A percentile compares a stretch with the other conserved stretches of the same genome.
These are phyloP conservation scores for Anguilla obscura DNA, from an alignment of 2,797 vertebrate species.

Conservation along the genomic window DNA sequence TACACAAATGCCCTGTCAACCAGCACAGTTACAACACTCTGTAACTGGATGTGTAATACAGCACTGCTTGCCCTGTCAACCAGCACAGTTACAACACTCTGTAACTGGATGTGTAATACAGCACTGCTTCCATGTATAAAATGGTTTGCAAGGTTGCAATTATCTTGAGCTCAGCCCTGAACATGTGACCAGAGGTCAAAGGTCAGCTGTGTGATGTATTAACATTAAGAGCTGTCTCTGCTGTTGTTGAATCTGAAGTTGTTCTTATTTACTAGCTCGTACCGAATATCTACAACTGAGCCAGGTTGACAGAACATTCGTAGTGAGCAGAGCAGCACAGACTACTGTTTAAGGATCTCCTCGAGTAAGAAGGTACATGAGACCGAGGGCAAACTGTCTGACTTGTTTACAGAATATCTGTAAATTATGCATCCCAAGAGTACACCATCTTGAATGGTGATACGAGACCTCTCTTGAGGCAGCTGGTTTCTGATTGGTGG, in stretches of 20 bases:
- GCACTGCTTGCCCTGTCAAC: not conserved
- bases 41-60: not conserved
- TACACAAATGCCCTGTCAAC: not conserved
- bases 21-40: not conserved
- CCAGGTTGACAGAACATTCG: not conserved
- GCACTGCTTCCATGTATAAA: not conserved
- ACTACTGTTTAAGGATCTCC: not conserved
- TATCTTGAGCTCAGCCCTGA: not conserved
- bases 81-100: not conserved
- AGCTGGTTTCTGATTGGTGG: not conserved
- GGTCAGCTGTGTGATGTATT: not conserved
- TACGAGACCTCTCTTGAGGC: not conserved
- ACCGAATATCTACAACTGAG: not conserved
- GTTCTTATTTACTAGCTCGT: not conserved
- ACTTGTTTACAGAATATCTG: not conserved
- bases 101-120: not conserved
- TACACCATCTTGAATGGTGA: not conserved
- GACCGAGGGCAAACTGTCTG: not conserved
- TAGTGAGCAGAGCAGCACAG: not conserved
- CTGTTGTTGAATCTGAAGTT: not conserved
- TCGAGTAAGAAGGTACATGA: not conserved
- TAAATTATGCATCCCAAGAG: not conserved
- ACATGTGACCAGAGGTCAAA: not conserved
- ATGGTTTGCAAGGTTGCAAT: not conserved
- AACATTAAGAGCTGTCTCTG: not conserved